Percentiles rank a stretch among this genome's conserved stretches.
These are phyloP conservation scores for Peribatodes rhomboidaria DNA, from an alignment of 2,888 invertebrate genomes.

Conservation along the genomic window DNA sequence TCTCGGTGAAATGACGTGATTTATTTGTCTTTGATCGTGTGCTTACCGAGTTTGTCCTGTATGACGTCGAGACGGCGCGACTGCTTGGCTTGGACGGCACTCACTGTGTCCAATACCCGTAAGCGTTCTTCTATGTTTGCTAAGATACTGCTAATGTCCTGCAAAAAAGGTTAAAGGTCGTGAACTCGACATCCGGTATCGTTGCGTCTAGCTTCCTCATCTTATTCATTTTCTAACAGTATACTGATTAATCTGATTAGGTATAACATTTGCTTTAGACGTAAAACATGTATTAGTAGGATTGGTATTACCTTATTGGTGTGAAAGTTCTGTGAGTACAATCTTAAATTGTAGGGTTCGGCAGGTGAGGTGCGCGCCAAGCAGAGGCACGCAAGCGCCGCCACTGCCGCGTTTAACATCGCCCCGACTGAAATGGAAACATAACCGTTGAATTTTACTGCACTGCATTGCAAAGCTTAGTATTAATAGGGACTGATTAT, in stretches of 20 bases:
- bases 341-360: constrained; percentile 68
- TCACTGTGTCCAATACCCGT: constrained; percentile 74
- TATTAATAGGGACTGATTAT: background rate
- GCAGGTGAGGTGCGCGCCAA: constrained; percentile 80
- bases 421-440: constrained; percentile 71
- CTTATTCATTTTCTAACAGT: background rate
- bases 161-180: constrained; percentile 47
- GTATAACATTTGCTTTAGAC: too few species aligned
- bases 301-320: constrained; percentile 64
- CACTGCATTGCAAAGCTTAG: background rate
- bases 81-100: constrained; percentile 75
- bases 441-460: background rate
- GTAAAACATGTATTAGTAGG: background rate
- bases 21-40: constrained; percentile 44
- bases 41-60: constrained; percentile 80
- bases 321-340: constrained; percentile 67
- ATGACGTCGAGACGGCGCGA: constrained; percentile 79
- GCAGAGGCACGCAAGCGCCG: constrained; percentile 83
- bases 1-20: constrained; percentile 41
- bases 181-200: background rate
- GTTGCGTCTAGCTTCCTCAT: background rate
- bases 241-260: background rate
- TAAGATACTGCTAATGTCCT: constrained; percentile 75
- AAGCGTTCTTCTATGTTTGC: constrained; percentile 78
- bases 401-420: constrained; percentile 80